Evolutionary conservation across 2,888 invertebrate species (phyloP).

Genomic region (Mesorhabditis spiculigera): DNA sequence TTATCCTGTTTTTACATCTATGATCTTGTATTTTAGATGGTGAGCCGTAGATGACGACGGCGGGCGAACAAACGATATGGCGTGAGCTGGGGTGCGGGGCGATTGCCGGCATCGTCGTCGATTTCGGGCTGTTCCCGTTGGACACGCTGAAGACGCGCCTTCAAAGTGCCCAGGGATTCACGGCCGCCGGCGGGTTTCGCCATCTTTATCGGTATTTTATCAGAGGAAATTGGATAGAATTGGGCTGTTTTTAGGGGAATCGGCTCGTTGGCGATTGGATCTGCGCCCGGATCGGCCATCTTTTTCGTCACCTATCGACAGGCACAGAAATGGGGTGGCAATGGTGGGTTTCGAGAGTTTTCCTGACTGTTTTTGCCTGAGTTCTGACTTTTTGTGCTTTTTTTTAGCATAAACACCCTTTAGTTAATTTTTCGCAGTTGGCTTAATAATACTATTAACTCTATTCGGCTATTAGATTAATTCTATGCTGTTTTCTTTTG

Average conservation of each 20-base stretch:
- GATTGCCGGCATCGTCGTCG: constrained; percentile 78
- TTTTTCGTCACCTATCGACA: constrained; percentile 47
- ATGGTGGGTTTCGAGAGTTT: background rate
- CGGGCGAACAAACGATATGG: constrained; percentile 20
- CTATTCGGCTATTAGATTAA: too few species aligned
- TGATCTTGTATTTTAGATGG: too few species aligned
- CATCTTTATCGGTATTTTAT: constrained; percentile 67
- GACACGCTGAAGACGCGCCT: constrained; percentile 93
- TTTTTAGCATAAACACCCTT: too few species aligned
- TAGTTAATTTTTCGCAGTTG: too few species aligned
- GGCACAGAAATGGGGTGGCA: constrained; percentile 16
- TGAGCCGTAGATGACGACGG: constrained; percentile 7
- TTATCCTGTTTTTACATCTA: too few species aligned
- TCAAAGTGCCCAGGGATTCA: constrained; percentile 75
- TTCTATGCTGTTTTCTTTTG: too few species aligned
- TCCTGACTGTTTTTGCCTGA: too few species aligned
- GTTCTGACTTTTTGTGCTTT: too few species aligned
- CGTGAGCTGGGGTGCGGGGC: constrained; percentile 50
- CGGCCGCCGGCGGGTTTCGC: constrained; percentile 78
- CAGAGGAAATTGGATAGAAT: background rate
- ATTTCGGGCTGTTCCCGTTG: constrained; percentile 81
- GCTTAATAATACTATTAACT: too few species aligned
- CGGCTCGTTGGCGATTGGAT: constrained; percentile 75
- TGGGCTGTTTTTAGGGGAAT: constrained; percentile 68
- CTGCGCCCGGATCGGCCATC: constrained; percentile 70